phyloP scores from a whole-genome alignment of 2,113 vertebrate species.

The Heptranchias perlo region DNA sequence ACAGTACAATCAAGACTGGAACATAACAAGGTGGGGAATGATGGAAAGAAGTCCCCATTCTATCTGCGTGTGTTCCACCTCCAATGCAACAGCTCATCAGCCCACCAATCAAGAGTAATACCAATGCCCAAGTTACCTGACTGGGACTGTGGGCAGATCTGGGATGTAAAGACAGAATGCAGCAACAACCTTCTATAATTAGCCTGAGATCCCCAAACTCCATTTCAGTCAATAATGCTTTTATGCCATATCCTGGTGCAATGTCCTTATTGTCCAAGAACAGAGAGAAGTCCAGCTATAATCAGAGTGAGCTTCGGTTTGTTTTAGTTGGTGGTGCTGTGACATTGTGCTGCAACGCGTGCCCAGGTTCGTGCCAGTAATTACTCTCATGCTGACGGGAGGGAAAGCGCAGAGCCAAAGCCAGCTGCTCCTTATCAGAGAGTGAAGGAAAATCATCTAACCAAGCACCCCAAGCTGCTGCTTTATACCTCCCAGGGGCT shows the following conservation, averaged over 20 bases:
- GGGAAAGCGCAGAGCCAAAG: not conserved
- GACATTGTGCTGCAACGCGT: not conserved
- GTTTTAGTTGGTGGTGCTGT: not conserved
- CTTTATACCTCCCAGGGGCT: not conserved
- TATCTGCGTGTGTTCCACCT: not conserved
- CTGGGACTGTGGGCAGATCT: not conserved
- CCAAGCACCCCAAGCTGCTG: not conserved
- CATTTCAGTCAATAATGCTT: not conserved
- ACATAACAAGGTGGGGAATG: not conserved
- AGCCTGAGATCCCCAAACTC: not conserved
- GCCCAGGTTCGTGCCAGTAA: not conserved
- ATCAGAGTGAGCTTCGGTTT: not conserved
- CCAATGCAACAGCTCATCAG: not conserved
- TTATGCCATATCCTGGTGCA: not conserved
- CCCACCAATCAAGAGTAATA: not conserved
- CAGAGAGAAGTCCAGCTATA: not conserved
- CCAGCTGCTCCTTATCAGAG: not conserved
- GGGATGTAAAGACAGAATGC: not conserved
- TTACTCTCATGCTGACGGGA: not conserved
- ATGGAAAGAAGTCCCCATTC: not conserved
- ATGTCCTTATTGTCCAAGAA: not conserved
- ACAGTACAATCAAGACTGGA: not conserved
- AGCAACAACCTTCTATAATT: not conserved
- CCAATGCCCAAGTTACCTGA: not conserved
- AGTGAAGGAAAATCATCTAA: not conserved